Evolutionary conservation across 2,113 vertebrate genomes (phyloP).

Genomic region (Numenius arquata): DNA sequence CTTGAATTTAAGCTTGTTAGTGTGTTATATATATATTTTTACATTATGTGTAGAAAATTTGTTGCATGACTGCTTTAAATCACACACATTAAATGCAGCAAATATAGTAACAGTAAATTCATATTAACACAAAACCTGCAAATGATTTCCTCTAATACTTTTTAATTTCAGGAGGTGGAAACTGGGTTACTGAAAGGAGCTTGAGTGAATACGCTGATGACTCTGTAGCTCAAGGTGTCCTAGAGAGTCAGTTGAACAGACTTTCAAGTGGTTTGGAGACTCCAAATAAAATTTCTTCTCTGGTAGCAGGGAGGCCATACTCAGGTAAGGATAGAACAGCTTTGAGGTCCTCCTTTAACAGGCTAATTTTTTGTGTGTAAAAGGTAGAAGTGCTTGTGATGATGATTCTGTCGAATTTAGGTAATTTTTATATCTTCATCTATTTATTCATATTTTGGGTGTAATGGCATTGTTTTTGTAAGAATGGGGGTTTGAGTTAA

Average conservation of each 20-base stretch:
- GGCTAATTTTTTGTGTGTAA: not conserved
- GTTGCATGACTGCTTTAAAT: not conserved
- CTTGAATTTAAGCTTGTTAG: not conserved
- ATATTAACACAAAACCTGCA: not conserved
- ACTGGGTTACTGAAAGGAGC: constrained; percentile 64
- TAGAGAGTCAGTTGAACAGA: not conserved
- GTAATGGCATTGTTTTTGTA: not conserved
- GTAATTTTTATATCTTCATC: not conserved
- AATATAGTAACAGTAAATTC: not conserved
- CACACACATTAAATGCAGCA: not conserved
- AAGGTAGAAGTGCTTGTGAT: not conserved
- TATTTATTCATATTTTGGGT: not conserved
- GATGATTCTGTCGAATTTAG: not conserved
- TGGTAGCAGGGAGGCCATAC: not conserved
- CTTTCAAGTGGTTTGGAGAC: not conserved
- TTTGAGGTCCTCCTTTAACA: not conserved
- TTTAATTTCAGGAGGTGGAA: constrained; percentile 52
- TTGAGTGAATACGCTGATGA: constrained; percentile 30
- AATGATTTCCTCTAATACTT: not conserved
- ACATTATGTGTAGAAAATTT: not conserved
- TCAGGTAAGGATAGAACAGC: constrained; percentile 13
- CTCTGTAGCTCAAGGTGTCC: not conserved
- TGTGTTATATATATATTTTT: not conserved
- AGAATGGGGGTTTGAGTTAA: not conserved
- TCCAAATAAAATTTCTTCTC: not conserved